These are phyloP conservation scores for Phaedon cochleariae DNA, from an alignment of 2,888 invertebrate genomes.

Conservation along the genomic window DNA sequence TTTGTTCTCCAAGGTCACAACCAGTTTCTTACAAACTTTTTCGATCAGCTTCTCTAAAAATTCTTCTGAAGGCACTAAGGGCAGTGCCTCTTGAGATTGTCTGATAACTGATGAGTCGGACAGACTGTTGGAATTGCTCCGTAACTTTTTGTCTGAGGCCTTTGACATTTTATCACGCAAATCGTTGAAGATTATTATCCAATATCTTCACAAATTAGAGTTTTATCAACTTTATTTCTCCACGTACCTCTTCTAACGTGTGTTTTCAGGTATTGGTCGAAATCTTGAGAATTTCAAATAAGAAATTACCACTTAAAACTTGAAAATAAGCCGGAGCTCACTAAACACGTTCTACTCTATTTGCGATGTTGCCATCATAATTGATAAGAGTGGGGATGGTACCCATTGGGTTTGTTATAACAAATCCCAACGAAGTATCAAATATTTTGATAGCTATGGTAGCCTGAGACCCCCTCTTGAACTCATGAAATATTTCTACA, in stretches of 20 bases:
- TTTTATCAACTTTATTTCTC: not conserved
- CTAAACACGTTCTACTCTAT: not conserved
- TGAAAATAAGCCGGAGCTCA: not conserved
- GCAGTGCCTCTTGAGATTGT: not conserved
- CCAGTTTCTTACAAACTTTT: too few species aligned
- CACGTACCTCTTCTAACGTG: not conserved
- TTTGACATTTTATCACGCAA: slow-evolving; percentile 14
- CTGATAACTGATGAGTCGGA: not conserved
- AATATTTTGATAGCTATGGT: too few species aligned
- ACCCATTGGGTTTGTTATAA: too few species aligned
- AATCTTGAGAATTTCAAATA: not conserved
- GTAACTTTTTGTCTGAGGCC: not conserved
- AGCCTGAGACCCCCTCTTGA: too few species aligned
- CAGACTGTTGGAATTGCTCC: not conserved
- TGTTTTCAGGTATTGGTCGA: not conserved
- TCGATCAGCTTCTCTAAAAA: not conserved
- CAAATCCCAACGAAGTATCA: too few species aligned
- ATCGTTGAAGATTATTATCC: not conserved
- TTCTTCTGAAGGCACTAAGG: not conserved
- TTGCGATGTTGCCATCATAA: not conserved
- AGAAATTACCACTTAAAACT: not conserved
- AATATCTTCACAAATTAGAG: not conserved
- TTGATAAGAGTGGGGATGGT: too few species aligned
- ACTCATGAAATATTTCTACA: too few species aligned
- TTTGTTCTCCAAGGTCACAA: too few species aligned